Conservation (phyloP, 2,888 invertebrate species). For the Andrena fulva region DNA sequence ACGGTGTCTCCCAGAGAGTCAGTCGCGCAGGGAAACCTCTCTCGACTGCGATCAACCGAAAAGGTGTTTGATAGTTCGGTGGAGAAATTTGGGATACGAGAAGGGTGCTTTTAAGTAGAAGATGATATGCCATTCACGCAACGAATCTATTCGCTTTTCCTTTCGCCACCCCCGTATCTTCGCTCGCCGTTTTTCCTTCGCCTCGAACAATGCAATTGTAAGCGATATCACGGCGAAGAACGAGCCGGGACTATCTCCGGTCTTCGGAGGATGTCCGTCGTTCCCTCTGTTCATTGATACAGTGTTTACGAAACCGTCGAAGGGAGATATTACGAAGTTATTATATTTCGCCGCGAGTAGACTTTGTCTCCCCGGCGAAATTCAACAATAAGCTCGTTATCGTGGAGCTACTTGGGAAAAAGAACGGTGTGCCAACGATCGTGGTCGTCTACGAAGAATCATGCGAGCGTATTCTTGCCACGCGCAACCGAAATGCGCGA, state of each 20-base stretch:
- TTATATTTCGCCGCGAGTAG: slow-evolving; percentile 53
- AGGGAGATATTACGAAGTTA: slow-evolving; percentile 52
- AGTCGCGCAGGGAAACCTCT: background rate
- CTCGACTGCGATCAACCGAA: too few relatives aligned
- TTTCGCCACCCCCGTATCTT: background rate
- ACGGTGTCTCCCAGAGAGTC: background rate
- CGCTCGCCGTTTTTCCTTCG: slow-evolving; percentile 1
- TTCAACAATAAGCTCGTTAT: slow-evolving; percentile 59
- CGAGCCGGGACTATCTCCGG: slow-evolving; percentile 11
- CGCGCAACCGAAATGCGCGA: background rate
- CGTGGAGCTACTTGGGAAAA: slow-evolving; percentile 40
- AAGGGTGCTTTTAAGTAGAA: background rate
- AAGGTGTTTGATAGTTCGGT: background rate
- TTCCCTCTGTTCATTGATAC: slow-evolving; percentile 44
- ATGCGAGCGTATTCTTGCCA: background rate
- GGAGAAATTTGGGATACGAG: background rate
- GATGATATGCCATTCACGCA: background rate
- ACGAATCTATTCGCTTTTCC: background rate
- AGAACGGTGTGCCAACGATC: slow-evolving; percentile 16
- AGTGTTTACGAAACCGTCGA: slow-evolving; percentile 55
- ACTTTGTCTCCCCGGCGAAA: slow-evolving; percentile 50
- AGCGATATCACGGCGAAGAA: slow-evolving; percentile 34
- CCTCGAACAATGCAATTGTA: slow-evolving; percentile 5
- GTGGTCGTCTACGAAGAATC: background rate
- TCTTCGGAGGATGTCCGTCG: slow-evolving; percentile 23